Evolutionary conservation across 2,113 vertebrate species (phyloP).

Genomic region (Onychostoma macrolepis): DNA sequence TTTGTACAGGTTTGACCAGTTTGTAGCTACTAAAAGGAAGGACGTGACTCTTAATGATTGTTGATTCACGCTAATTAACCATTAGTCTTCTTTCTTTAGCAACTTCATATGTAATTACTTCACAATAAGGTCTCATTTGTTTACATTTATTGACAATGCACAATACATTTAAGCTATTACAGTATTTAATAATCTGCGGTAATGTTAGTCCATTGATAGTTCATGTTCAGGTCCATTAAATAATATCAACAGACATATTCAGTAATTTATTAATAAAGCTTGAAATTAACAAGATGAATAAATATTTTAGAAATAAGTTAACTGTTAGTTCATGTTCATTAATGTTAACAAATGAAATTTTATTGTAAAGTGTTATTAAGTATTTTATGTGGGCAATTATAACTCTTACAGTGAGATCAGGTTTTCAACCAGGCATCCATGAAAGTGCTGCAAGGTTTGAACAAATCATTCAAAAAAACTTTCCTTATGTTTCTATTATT

Average conservation of each 20-base stretch:
- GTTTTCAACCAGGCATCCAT: not conserved
- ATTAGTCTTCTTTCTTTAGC: not conserved
- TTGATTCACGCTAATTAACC: not conserved
- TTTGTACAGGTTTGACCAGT: not conserved
- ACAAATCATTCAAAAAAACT: not conserved
- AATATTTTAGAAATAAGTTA: not conserved
- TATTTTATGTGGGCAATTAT: not conserved
- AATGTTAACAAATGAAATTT: not conserved
- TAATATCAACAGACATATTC: not conserved
- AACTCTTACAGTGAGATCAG: not conserved
- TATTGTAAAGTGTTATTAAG: not conserved
- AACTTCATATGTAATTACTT: not conserved
- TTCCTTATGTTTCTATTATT: not conserved
- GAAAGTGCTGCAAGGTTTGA: not conserved
- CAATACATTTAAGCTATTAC: not conserved
- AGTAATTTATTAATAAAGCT: not conserved
- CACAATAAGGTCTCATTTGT: not conserved
- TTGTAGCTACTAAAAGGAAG: not conserved
- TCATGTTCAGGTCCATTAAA: not conserved
- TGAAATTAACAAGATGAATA: not conserved
- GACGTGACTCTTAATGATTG: not conserved
- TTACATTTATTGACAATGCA: not conserved
- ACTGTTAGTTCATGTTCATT: not conserved
- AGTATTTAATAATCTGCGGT: not conserved
- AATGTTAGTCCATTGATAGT: not conserved